These are phyloP conservation scores for Meliscaeva auricollis DNA, from an alignment of 2,888 invertebrate species.

Conservation along the genomic window DNA sequence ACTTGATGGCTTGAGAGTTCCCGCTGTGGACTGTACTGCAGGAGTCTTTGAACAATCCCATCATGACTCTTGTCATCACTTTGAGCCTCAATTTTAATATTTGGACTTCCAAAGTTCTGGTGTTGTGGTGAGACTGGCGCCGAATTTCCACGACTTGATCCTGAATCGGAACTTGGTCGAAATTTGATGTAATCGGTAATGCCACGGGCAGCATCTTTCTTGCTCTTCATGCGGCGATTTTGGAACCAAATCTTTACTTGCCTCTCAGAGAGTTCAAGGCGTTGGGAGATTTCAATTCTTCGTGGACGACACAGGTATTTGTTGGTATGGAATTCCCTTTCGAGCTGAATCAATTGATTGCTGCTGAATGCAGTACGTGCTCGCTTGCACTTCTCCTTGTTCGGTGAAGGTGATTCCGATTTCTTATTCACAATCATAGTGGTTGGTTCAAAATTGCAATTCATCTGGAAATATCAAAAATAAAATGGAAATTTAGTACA, in stretches of 20 bases:
- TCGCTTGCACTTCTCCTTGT: slow-evolving; percentile 86
- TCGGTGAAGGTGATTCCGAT: slow-evolving; percentile 28
- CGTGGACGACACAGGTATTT: slow-evolving; percentile 96
- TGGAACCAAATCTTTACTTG: slow-evolving; percentile 96
- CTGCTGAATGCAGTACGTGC: slow-evolving; percentile 98
- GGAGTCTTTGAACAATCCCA: slow-evolving; percentile 78
- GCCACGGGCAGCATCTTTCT: slow-evolving; percentile 81
- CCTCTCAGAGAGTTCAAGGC: slow-evolving; percentile 93
- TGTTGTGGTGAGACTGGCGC: slow-evolving; percentile 56
- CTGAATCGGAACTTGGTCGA: slow-evolving; percentile 41
- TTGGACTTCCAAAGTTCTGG: slow-evolving; percentile 33
- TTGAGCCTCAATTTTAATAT: slow-evolving; percentile 20
- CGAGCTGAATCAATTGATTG: slow-evolving; percentile 96
- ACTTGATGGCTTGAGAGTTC: slow-evolving; percentile 26
- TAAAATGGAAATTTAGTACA: slow-evolving; percentile 33
- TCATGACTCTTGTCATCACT: slow-evolving; percentile 69
- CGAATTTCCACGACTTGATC: slow-evolving; percentile 49
- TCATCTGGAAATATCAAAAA: slow-evolving; percentile 62
- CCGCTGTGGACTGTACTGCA: slow-evolving; percentile 76
- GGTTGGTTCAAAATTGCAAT: slow-evolving; percentile 37
- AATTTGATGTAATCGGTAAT: slow-evolving; percentile 49
- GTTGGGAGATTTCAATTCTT: slow-evolving; percentile 97
- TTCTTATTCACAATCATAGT: slow-evolving; percentile 12
- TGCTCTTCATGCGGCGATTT: slow-evolving; percentile 92
- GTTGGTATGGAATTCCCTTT: slow-evolving; percentile 98